Percentiles rank a stretch among this genome's conserved stretches.
Evolutionary conservation across 2,113 vertebrate species (phyloP).

Genomic region (Capra hircus): DNA sequence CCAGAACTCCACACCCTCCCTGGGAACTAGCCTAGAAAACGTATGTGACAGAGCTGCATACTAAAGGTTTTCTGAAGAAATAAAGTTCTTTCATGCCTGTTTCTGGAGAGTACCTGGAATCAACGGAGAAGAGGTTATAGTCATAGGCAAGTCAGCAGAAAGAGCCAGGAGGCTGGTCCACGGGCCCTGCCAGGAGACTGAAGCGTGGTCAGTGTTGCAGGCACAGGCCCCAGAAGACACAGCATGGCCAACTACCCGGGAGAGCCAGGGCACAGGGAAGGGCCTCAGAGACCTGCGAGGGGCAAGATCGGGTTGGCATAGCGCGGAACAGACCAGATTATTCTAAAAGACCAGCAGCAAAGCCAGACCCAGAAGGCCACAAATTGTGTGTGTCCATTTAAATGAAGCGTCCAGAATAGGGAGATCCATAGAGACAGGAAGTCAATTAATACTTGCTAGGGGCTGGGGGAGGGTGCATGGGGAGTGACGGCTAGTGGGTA

Average conservation of each 20-base stretch:
- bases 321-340: not conserved
- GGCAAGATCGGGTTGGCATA: fast-evolving
- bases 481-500: not conserved
- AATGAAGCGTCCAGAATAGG: not conserved
- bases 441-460: not conserved
- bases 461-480: too few relatives aligned
- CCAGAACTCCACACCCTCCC: not conserved
- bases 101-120: not conserved
- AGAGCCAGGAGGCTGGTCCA: not conserved
- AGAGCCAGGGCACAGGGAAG: not conserved
- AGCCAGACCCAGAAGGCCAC: not conserved
- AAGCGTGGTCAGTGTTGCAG: not conserved
- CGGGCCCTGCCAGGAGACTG: not conserved
- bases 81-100: not conserved
- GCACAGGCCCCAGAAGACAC: not conserved
- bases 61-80: not conserved
- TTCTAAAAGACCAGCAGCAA: not conserved
- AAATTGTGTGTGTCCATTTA: not conserved
- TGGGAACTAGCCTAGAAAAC: not conserved
- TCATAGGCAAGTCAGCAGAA: not conserved
- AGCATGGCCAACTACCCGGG: fast-evolving
- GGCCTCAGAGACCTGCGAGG: not conserved
- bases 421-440: not conserved
- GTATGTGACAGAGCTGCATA: not conserved
- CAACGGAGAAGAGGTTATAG: not conserved